These are phyloP conservation scores for Vireo altiloquus DNA, from an alignment of 2,113 vertebrate genomes.

Conservation along the genomic window DNA sequence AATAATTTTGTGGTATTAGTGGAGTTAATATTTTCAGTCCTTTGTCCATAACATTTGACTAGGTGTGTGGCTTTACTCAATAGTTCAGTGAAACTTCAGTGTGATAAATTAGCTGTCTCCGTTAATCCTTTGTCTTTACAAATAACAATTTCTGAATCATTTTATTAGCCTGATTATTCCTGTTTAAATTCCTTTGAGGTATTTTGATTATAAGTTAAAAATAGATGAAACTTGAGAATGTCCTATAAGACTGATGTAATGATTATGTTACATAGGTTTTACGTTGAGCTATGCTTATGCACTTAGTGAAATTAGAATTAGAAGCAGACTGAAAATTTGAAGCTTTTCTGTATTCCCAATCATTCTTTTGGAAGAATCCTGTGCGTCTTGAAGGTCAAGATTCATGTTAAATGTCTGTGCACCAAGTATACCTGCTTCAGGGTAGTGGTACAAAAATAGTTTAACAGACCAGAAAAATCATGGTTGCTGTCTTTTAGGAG, in stretches of 20 bases:
- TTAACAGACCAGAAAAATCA: not conserved
- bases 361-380: not conserved
- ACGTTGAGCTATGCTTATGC: not conserved
- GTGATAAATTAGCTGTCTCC: not conserved
- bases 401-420: not conserved
- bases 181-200: not conserved
- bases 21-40: not conserved
- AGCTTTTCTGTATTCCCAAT: not conserved
- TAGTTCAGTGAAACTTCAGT: not conserved
- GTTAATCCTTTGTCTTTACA: not conserved
- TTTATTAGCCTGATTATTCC: not conserved
- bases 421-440: not conserved
- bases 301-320: not conserved
- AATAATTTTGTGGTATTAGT: not conserved
- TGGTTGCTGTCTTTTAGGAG: not conserved
- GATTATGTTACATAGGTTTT: not conserved
- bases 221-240: not conserved
- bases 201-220: not conserved
- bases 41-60: not conserved
- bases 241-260: not conserved
- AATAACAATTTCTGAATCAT: not conserved
- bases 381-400: not conserved
- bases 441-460: not conserved
- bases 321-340: not conserved
- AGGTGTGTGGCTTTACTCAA: not conserved